Conservation (phyloP, 2,113 vertebrate species). For the Takifugu bimaculatus region DNA sequence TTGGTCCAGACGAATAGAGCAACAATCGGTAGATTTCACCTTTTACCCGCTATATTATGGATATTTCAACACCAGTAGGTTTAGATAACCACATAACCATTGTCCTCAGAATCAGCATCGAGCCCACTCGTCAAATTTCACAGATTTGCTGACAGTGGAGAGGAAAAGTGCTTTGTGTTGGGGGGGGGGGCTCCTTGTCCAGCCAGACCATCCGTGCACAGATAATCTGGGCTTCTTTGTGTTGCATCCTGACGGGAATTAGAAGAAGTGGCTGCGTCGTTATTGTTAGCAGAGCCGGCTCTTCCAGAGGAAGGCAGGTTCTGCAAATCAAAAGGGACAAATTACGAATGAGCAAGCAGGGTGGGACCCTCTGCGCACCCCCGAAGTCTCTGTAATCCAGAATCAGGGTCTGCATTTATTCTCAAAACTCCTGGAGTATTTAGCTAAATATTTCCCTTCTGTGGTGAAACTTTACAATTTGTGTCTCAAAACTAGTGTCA, state of each 20-base stretch:
- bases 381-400: slow-evolving; percentile 15
- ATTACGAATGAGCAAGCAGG: slow-evolving; percentile 62
- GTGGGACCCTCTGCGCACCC: slow-evolving; percentile 39
- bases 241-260: slow-evolving; percentile 1
- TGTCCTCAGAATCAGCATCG: no score
- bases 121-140: no score
- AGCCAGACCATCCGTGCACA: slow-evolving; percentile 4
- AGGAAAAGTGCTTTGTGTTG: not conserved
- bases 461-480: no score
- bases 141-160: slow-evolving; percentile 6
- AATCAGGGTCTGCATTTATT: not conserved
- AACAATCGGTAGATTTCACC: no score
- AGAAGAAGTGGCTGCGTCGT: slow-evolving; percentile 15
- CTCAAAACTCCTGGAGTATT: not conserved
- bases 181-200: slow-evolving; percentile 40
- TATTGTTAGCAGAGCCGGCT: slow-evolving; percentile 38
- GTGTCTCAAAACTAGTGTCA: no score
- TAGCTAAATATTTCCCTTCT: not conserved
- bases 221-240: slow-evolving; percentile 1
- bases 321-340: slow-evolving; percentile 60
- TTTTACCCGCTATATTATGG: no score
- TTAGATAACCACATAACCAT: no score
- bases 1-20: no score
- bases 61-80: no score
- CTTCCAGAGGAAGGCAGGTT: slow-evolving; percentile 29